Percentiles rank a stretch among this genome's conserved stretches.
These are phyloP conservation scores for Mus pahari DNA, from an alignment of 2,113 vertebrate species.

Conservation along the genomic window DNA sequence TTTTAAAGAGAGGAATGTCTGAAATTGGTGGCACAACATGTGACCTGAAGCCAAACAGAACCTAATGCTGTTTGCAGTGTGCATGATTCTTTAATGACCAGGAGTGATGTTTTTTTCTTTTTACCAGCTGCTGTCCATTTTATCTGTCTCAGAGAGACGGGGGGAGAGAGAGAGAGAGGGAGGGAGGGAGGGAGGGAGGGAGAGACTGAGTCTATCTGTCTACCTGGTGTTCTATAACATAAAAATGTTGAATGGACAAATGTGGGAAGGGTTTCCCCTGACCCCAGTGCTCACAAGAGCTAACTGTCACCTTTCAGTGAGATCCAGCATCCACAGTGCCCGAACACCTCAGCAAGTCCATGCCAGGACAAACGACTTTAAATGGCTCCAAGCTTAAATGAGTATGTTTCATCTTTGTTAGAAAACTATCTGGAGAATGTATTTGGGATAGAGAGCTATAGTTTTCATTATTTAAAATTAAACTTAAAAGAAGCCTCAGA, in stretches of 20 bases:
- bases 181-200: too few relatives aligned
- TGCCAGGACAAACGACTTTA: neutral
- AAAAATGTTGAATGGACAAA: neutral
- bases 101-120: neutral
- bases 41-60: slow-evolving; percentile 53
- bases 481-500: slow-evolving; percentile 68
- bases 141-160: neutral
- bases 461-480: slow-evolving; percentile 75
- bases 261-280: neutral
- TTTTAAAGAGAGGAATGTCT: slow-evolving; percentile 78
- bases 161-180: too few relatives aligned
- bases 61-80: neutral
- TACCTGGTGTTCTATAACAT: fast-evolving
- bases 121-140: neutral
- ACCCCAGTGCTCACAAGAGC: neutral
- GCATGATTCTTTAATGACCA: neutral
- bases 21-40: slow-evolving; percentile 70
- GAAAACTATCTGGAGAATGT: slow-evolving; percentile 20
- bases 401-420: slow-evolving; percentile 54
- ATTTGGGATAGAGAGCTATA: slow-evolving; percentile 15
- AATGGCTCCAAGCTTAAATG: neutral
- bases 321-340: neutral
- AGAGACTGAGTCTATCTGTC: neutral
- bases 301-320: neutral
- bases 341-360: neutral